Conservation (phyloP, 2,797 vertebrate species). For the Remorina albescens region DNA sequence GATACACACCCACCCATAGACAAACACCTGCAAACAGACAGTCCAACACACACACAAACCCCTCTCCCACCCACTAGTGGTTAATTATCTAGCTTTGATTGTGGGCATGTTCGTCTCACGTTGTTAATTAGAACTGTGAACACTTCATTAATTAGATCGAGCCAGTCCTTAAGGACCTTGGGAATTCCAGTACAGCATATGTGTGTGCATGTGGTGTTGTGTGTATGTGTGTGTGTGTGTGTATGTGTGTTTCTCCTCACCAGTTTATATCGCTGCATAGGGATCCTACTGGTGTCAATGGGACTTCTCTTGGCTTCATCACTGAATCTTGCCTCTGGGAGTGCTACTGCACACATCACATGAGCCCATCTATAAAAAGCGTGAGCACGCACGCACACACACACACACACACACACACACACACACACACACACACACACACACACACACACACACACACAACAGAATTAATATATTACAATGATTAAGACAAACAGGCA, state of each 20-base stretch:
- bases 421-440: constrained; percentile 30
- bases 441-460: constrained; percentile 43
- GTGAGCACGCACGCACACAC: constrained; percentile 45
- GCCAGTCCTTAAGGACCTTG: constrained; percentile 75
- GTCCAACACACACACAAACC: constrained; percentile 33
- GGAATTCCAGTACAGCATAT: constrained; percentile 60
- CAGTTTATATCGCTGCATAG: constrained; percentile 95
- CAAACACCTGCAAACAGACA: constrained; percentile 38
- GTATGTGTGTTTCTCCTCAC: constrained; percentile 81
- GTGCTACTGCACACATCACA: constrained; percentile 93
- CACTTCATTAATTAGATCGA: constrained; percentile 83
- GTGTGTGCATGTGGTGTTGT: constrained; percentile 16
- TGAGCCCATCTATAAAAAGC: constrained; percentile 97
- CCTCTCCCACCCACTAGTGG: constrained; percentile 66
- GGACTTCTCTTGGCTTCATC: constrained; percentile 91
- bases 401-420: constrained; percentile 16
- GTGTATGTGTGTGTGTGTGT: constrained; percentile 21
- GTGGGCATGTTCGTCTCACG: constrained; percentile 82
- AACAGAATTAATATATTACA: constrained; percentile 39
- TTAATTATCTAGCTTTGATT: constrained; percentile 84
- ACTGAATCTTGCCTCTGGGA: constrained; percentile 94
- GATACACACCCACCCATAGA: constrained; percentile 37
- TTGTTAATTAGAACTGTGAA: constrained; percentile 84
- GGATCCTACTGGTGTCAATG: constrained; percentile 93
- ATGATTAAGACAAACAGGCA: constrained; percentile 48